phyloP scores from a whole-genome alignment of 1,140 invertebrate genomes.

The Monochamus saltuarius region DNA sequence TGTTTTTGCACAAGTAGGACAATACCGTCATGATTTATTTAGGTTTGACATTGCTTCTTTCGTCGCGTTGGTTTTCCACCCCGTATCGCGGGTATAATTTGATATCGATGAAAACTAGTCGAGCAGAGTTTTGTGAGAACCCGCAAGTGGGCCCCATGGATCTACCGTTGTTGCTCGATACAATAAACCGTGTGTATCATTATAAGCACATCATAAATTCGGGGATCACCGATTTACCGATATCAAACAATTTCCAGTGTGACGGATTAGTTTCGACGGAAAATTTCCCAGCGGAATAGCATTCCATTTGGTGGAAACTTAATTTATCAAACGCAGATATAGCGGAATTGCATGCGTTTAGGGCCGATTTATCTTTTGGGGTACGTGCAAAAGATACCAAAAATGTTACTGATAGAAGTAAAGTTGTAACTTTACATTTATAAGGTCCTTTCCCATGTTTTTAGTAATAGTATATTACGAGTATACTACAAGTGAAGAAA shows the following conservation, averaged over 20 bases:
- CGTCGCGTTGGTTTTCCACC: too few relatives aligned
- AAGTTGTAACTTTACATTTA: too few relatives aligned
- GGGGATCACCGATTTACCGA: slow-evolving; percentile 35
- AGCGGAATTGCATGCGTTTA: slow-evolving; percentile 7
- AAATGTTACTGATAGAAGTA: too few relatives aligned
- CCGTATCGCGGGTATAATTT: slow-evolving; percentile 2
- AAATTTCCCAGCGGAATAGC: slow-evolving; percentile 40
- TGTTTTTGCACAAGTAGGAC: too few relatives aligned
- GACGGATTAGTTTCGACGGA: slow-evolving; percentile 36
- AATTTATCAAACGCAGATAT: slow-evolving; percentile 26
- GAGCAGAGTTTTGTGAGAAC: slow-evolving; percentile 15
- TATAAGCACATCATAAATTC: slow-evolving; percentile 38
- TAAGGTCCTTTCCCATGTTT: too few relatives aligned
- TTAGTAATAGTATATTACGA: too few relatives aligned
- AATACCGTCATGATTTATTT: too few relatives aligned
- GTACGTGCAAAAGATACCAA: too few relatives aligned
- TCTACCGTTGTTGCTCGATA: slow-evolving; percentile 5
- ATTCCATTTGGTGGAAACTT: slow-evolving; percentile 30
- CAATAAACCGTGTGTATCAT: slow-evolving; percentile 29
- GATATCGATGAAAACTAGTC: slow-evolving; percentile 2
- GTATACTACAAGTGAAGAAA: too few relatives aligned
- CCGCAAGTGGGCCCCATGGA: slow-evolving; percentile 9
- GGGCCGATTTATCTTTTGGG: neutral
- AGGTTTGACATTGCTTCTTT: too few relatives aligned
- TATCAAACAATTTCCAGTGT: slow-evolving; percentile 41